A percentile compares a stretch with the other conserved stretches of the same genome.
Conservation (phyloP, 2,113 vertebrate species). For the Anhinga anhinga region DNA sequence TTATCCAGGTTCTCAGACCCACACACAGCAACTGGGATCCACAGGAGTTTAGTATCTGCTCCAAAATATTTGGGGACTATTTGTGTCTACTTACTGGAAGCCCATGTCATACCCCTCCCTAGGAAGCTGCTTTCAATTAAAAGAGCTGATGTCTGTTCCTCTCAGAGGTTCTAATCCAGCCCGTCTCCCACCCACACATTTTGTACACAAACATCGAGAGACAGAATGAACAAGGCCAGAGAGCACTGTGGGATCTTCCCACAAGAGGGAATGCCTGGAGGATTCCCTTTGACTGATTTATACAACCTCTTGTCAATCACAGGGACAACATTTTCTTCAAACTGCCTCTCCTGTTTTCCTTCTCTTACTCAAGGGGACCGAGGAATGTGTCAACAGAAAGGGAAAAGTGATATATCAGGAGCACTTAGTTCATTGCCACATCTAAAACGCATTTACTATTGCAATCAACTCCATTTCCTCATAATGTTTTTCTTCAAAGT, state of each 20-base stretch:
- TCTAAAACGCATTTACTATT: conserved; percentile 22
- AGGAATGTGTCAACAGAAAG: conserved; percentile 42
- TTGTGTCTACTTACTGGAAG: conserved; percentile 27
- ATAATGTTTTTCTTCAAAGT: not conserved
- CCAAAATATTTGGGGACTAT: not conserved
- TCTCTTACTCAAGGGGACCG: conserved; percentile 44
- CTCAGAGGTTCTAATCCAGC: conserved; percentile 71
- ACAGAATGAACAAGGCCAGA: conserved; percentile 36
- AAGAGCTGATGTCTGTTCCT: conserved; percentile 70
- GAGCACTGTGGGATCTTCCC: conserved; percentile 65
- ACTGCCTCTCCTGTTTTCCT: conserved; percentile 63
- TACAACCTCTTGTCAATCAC: conserved; percentile 67
- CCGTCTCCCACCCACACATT: conserved; percentile 74
- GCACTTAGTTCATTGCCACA: conserved; percentile 27
- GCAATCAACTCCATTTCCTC: conserved; percentile 25
- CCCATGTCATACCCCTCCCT: conserved; percentile 14
- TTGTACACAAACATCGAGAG: conserved; percentile 62
- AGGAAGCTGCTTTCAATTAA: conserved; percentile 78
- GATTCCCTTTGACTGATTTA: conserved; percentile 73
- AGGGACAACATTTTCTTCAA: conserved; percentile 59
- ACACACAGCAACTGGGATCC: conserved; percentile 5
- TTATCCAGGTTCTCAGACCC: conserved; percentile 29
- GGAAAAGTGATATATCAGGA: conserved; percentile 13
- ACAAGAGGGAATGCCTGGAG: conserved; percentile 69
- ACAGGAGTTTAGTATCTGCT: conserved; percentile 19